Evolutionary conservation across 1,140 invertebrate species (phyloP), one percentile per base, ranked within the genome.

Genomic region (Anoplolepis gracilipes): DNA sequence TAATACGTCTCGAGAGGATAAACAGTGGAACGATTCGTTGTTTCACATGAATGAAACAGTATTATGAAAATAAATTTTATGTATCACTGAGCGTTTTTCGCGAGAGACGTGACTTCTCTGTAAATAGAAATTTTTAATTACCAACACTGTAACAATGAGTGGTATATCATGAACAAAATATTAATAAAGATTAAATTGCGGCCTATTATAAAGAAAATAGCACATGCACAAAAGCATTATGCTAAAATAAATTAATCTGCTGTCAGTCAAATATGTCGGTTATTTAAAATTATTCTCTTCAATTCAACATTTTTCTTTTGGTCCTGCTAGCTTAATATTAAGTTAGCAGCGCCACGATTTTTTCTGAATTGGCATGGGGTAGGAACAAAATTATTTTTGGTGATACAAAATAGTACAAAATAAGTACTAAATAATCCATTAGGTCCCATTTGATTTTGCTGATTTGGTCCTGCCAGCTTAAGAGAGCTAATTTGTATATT

Each of bases 41-140:
- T 72, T 22, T 55, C 55, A 33, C 46, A 42, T 42, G 11, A 42
- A 42, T 36, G 11, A 59, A 82, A 72, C 25, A 25, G 11, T 57
- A 42, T 73, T 53, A 61, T 30, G 28, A 7, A 33, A 73, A 82
- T 73, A 72, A 55, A 82, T 82, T 82, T 82, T 73, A 28, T 4
- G 25, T 6, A 61, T 30, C 7, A 16, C 10, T 36, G 22, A 75
- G 16, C 5, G n/a, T 62, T 82, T 76, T 19, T 84, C 22, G 30
- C 19, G 10, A 84, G 10, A 84, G 7, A 72, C 30, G 13, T 19
- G 13, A 30, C 4, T 76, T 84, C n/a, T 62, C 30, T 72, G 25
- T 49, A 62, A 84, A 77, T 62, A 84, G 42, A 5, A 84, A 76
- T 46, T 76, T 64, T 84, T 72, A 73, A 75, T n/a, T 13, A 28